phyloP scores from a whole-genome alignment of 2,113 vertebrate genomes.

The Chamaetylas fuelleborni region DNA sequence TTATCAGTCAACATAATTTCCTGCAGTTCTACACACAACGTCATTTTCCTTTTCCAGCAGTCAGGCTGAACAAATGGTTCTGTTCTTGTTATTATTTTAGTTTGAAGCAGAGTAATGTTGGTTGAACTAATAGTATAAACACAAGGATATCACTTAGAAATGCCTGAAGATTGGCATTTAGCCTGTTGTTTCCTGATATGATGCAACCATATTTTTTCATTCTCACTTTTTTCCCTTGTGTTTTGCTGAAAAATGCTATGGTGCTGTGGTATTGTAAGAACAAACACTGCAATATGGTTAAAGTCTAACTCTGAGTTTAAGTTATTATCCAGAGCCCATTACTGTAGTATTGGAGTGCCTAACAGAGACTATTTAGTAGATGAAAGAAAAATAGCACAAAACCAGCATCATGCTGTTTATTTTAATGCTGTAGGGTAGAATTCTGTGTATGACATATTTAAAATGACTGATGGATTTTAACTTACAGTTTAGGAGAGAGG shows the following conservation, averaged over 20 bases:
- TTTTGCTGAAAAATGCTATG: constrained; percentile 11
- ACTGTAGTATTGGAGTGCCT: not conserved
- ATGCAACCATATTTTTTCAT: constrained; percentile 9
- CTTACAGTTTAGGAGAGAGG: not conserved
- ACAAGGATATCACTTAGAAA: constrained; percentile 48
- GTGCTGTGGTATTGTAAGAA: not conserved
- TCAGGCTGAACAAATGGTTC: constrained; percentile 61
- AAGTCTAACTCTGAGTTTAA: constrained; percentile 2
- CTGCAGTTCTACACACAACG: constrained; percentile 34
- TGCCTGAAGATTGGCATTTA: constrained; percentile 33
- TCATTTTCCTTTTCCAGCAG: constrained; percentile 53
- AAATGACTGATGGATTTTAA: constrained; percentile 40
- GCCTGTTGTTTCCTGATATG: constrained; percentile 10
- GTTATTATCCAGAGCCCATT: constrained; percentile 1
- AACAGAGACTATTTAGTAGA: not conserved
- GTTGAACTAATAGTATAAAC: constrained; percentile 60
- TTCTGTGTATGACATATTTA: not conserved
- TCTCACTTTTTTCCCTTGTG: not conserved
- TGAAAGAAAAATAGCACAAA: constrained; percentile 25
- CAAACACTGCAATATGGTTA: constrained; percentile 11
- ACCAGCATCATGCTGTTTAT: not conserved
- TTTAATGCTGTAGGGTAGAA: constrained; percentile 22
- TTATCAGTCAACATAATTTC: constrained; percentile 72
- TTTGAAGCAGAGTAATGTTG: constrained; percentile 34
- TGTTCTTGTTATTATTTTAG: constrained; percentile 63